Evolutionary conservation across 2,888 invertebrate genomes (phyloP).

Genomic region (Crocallis elinguaria): DNA sequence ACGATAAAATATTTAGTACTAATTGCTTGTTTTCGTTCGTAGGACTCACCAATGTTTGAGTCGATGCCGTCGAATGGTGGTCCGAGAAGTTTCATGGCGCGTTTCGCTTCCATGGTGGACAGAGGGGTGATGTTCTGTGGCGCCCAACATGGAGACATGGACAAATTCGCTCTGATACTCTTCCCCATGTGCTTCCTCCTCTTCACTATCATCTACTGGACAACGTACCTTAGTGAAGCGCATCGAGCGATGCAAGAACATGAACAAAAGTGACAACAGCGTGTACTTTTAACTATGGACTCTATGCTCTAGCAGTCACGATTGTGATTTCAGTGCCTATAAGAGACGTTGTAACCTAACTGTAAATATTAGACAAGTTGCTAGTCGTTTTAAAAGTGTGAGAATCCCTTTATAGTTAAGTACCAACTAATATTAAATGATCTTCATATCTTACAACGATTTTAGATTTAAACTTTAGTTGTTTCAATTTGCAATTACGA

Average conservation of each 20-base stretch:
- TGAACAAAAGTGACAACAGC: slow-evolving; percentile 50
- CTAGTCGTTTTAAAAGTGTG: slow-evolving; percentile 66
- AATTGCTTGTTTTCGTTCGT: slow-evolving; percentile 34
- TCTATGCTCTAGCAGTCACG: slow-evolving; percentile 27
- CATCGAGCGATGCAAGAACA: slow-evolving; percentile 52
- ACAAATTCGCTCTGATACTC: slow-evolving; percentile 85
- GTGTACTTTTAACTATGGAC: slow-evolving; percentile 25
- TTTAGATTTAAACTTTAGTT: slow-evolving; percentile 9
- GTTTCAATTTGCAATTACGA: slow-evolving; percentile 22
- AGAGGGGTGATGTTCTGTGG: slow-evolving; percentile 86
- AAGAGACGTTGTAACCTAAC: slow-evolving; percentile 40
- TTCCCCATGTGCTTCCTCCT: slow-evolving; percentile 85
- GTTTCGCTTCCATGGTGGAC: slow-evolving; percentile 75
- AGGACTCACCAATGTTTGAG: slow-evolving; percentile 80
- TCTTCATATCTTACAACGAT: slow-evolving; percentile 20
- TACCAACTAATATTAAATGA: slow-evolving; percentile 16
- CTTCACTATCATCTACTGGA: slow-evolving; percentile 86
- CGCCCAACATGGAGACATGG: slow-evolving; percentile 85
- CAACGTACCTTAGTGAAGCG: slow-evolving; percentile 85
- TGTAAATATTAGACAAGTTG: slow-evolving; percentile 74
- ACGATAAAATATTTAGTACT: slow-evolving; percentile 2
- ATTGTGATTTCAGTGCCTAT: slow-evolving; percentile 53
- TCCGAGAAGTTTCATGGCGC: slow-evolving; percentile 55
- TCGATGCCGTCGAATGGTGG: slow-evolving; percentile 60
- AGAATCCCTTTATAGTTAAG: slow-evolving; percentile 25